Evolutionary conservation across 2,888 invertebrate genomes (phyloP), one percentile per base, ranked within the genome.

Genomic region (Tillus elongatus): DNA sequence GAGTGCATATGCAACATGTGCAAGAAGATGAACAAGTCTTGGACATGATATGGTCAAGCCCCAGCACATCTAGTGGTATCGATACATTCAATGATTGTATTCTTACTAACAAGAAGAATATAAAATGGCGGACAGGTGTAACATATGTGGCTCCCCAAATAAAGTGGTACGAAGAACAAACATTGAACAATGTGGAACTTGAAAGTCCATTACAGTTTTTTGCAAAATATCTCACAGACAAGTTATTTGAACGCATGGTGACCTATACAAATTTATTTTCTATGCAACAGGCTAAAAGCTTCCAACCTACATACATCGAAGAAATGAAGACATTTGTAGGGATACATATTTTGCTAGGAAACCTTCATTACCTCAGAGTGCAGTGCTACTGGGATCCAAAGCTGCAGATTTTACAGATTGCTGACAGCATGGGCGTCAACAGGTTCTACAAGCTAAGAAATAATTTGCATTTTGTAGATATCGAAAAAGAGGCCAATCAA

Each of bases 331-430:
- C 29, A 6, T 43, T 49, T 32, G 36, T 51, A n/a, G 48, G 47
- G n/a, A 36, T 51, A 14, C 46, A 49, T 37, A 42, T 52, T 16
- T 6, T 42, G 8, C 50, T 51, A 43, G 49, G 53, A 24, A 49
- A 43, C 30, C 30, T 43, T n/a, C 41, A 44, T 34, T 51, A 49
- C 37, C 47, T 45, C 3, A 39, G 51, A 32, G 26, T 48, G 10
- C 34, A 33, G 16, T 40, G 35, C 37, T 51, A 49, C 30, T 51
- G 49, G 47, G 37, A 46, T 13, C 24, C 16, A 10, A 37, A 43
- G 31, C 37, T 48, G 10, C 8, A 15, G 9, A 33, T 51, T 16
- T 40, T 41, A n/a, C 12, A 43, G 9, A 43, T 49, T 14, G 19
- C 41, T n/a, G 37, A 47, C 9, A 43, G 26, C 14, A 51, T 51